Base-by-base conservation (phyloP, 1,140 invertebrate species). In the Penaeus indicus region DNA sequence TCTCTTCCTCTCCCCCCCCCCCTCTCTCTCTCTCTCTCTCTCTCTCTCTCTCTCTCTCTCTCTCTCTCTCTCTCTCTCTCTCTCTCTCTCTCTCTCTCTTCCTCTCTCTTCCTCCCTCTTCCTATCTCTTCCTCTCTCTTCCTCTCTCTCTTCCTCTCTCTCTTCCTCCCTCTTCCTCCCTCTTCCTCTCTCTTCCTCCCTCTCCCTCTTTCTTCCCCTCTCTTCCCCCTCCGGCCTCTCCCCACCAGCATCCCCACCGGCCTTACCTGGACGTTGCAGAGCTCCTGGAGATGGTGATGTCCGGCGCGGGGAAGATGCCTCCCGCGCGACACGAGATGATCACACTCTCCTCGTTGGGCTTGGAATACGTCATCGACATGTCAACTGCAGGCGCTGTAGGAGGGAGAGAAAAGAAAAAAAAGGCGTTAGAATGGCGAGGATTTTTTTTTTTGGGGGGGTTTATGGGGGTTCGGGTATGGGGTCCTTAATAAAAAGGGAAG, bases 341-440 rank as follows among this genome's bases (percentile, higher is more conserved):
- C 21, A 88, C 86, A n/a, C 27, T 75, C 25, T 88, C 86, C 21
- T 82, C 79, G 2, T 80, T 81, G 11, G 86, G 86, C 67, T 88
- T 88, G 47, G 63, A 62, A 54, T 88, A 88, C n/a, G 86, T 88
- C 86, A 88, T 72, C 13, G 86, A 75, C 80, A 88, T 81, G 67
- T 88, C 79, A 19, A 42, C 25, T 22, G 86, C 64, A 10, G 86
- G 86, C 16, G 86, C 86, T 88, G 86, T 19, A 64, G 32, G 61
- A 25, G 79, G 54, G 21, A 25, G 27, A 18, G 54, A 47, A 78
- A 19, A 27, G 13, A 32, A 27, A 5, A 4, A 8, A 13, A 75
- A 5, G 10, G 7, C 21, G 25, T 18, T 75, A 38, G 19, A 38
- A 75, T 13, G 11, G n/a, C 8, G 47, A 13, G 47, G 11, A 54